Base-by-base conservation (phyloP, 2,797 vertebrate species). In the Champsocephalus gunnari region DNA sequence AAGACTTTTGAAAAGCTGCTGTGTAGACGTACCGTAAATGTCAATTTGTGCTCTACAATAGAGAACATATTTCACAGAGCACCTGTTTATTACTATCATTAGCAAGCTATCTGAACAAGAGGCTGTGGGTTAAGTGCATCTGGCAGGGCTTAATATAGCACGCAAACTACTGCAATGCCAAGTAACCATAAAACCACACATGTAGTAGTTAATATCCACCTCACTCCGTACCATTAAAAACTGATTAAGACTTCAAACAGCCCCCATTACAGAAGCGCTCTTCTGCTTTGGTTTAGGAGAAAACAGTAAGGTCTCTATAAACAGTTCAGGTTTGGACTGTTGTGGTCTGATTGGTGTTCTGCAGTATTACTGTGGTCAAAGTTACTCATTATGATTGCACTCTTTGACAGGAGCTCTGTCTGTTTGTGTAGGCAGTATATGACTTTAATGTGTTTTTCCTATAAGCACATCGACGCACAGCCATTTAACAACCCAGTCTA, bases 181-280 rank as follows among this genome's bases (percentile, higher is more conserved):
- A 92, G 91, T 86, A 88, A 89, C 90, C 88, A 92, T 93, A 92
- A 94, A 93, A 93, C 87, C 91, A 77, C 92, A 93, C 75, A 80
- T 92, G 90, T 89, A 92, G 86, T 81, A 83, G 83, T 88, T 93
- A 91, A 92, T 90, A 86, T 87, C 83, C 81, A 87, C 82, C 87
- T 91, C 83, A 83, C 79, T 74, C 73, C 59, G 21, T 84, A 85
- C 79, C 85, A 89, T 92, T 91, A 92, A 89, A 92, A 92, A 84
- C 87, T 89, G 90, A 92, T 93, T 92, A 90, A 88, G 88, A 92
- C 90, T 92, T 93, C 90, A 93, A 94, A 92, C 80, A 62, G 80
- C 51, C 75, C 77, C 75, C 63, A 53, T 86, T 85, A 86, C 85
- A 91, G 89, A 90, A 91, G 88, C 77, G 54, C 60, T 88, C 83